These are phyloP conservation scores for Melitaea cinxia DNA, from an alignment of 1,140 invertebrate genomes.

Conservation along the genomic window DNA sequence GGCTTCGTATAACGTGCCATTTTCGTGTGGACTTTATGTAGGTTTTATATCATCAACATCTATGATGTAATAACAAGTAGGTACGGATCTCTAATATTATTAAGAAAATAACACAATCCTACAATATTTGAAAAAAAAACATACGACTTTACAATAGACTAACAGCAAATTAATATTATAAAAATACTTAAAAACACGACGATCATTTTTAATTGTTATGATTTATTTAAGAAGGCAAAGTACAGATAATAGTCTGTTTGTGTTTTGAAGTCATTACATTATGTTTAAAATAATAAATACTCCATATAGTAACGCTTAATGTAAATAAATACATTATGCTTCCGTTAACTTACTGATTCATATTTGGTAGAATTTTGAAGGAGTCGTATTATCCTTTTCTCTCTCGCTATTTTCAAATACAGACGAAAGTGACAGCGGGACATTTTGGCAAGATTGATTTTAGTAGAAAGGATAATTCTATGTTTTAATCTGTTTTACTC, in stretches of 20 bases:
- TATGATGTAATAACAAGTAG: not conserved
- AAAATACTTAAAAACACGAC: no score
- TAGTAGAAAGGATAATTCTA: conserved; percentile 12
- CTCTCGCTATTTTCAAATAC: conserved; percentile 35
- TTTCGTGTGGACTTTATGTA: conserved; percentile 52
- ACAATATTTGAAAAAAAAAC: not conserved
- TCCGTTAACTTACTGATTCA: conserved; percentile 33
- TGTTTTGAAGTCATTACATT: conserved; percentile 11
- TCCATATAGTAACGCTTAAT: conserved; percentile 20
- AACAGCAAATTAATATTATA: no score
- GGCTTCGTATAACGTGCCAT: conserved; percentile 68
- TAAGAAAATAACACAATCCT: not conserved
- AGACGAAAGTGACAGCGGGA: conserved; percentile 30
- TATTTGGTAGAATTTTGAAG: conserved; percentile 35
- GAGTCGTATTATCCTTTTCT: conserved; percentile 31
- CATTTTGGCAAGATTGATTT: conserved; percentile 38
- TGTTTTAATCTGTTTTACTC: not conserved
- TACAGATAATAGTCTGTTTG: conserved; percentile 13
- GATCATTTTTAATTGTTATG: no score
- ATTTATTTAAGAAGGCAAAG: no score
- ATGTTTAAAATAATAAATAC: conserved; percentile 8
- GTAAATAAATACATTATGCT: conserved; percentile 28
- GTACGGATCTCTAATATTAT: not conserved
- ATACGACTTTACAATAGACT: no score
- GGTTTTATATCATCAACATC: conserved; percentile 17